Evolutionary conservation across 1,140 invertebrate species (phyloP), one percentile per base, ranked within the genome.

Genomic region (Sminthurides bifidus): DNA sequence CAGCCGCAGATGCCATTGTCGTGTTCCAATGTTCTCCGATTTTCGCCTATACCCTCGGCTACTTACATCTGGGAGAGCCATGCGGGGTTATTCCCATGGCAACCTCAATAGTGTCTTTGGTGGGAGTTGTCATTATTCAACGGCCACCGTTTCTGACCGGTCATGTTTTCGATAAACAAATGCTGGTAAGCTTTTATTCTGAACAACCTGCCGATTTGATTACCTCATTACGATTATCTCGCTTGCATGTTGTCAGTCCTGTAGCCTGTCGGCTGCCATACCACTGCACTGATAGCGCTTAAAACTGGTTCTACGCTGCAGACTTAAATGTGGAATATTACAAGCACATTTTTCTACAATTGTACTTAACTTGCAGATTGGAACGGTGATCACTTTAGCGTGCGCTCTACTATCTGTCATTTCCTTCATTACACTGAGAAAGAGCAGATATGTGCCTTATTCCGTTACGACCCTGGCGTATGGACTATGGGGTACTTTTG

Each of bases 1-100:
- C 29, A 17, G 48, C 53, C 14, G 56, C 19, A 37, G 56, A 58
- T 54, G 56, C 56, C 19, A 21, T 53, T 3, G 51, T 52, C n/a
- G 49, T 58, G 17, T 17, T 37, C n/a, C 37, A 24, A 1, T 38
- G 50, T 40, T 48, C 51, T n/a, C 56, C 56, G 1, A 37, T 58
- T 17, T 53, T 58, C 38, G 41, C 50, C 12, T 23, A 23, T n/a
- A 21, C 53, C 15, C 17, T 58, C 30, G 56, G 50, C 1, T 29
- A 43, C 17, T n/a, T 53, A 2, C 48, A 53, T 38, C 43, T 58
- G 15, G 27, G 43, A 4, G 56, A 58, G 41, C 40, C 50, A 24
- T 37, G 24, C 30, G 50, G 43, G 8, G n/a, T 58, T 19, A 21
- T 53, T 14, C 38, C 56, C 5, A 52, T 52, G 19, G 19, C 35